Base-by-base conservation (phyloP, 2,113 vertebrate genomes). In the Melierax canorus region DNA sequence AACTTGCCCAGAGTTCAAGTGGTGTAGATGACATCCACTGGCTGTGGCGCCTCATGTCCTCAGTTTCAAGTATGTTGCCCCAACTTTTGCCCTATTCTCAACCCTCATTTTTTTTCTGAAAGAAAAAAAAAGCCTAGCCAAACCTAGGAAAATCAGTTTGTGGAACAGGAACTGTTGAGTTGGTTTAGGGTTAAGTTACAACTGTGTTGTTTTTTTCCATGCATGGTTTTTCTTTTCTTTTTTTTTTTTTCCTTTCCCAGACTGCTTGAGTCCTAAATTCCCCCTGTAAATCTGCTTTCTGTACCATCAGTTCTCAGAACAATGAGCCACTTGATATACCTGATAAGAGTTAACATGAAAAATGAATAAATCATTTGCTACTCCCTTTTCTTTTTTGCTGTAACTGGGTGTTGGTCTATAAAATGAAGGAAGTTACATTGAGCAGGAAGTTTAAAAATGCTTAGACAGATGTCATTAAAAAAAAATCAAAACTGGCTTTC, bases 371-470 rank as follows among this genome's bases (percentile, higher is more conserved):
- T 95, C 73, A 73, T 81, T 91, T 89, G 77, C 80, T 82, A 86
- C 89, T 96, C 92, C 92, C 77, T 97, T 96, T 93, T 95, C 77
- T 91, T 92, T 94, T 94, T 68, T 91, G 53, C 90, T 92, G 46
- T 88, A 86, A 67, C 89, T 96, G 90, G 95, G 94, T 97, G 96
- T 96, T 95, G 92, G 92, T 97, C 86, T 96, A 62, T 94, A 92
- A 97, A 97, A 96, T 72, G 86, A 97, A 97, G 95, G 93, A 96
- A 97, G 92, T 97, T 92, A 51, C 93, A 97, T 36, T 90, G 92
- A 97, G 86, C 93, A 97, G 95, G 96, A 96, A 97, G 91, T 97
- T 97, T 94, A 93, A 94, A 96, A 96, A 94, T 82, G 94, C 96
- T 97, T 95, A 96, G 96, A 94, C 96, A 97, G 95, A 97, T 97